Evolutionary conservation across 2,113 vertebrate genomes (phyloP).

Genomic region (Butorides virescens): DNA sequence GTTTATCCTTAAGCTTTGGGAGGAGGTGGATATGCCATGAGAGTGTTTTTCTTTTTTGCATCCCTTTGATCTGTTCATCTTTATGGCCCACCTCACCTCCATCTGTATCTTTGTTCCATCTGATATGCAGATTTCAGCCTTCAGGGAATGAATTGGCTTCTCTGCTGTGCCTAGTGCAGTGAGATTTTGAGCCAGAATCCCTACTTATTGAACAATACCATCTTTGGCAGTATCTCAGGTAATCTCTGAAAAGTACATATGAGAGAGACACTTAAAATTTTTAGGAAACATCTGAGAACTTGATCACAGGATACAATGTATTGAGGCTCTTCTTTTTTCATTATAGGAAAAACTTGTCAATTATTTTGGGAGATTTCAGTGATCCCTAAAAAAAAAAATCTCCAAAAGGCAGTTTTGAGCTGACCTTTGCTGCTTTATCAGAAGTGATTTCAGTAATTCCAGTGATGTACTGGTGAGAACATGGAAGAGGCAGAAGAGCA

Average conservation of each 20-base stretch:
- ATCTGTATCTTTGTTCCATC: not conserved
- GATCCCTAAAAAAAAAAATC: not conserved
- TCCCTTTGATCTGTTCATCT: slow-evolving; percentile 1
- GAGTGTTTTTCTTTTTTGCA: not conserved
- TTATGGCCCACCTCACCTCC: not conserved
- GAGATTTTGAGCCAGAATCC: not conserved
- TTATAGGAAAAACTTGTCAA: not conserved
- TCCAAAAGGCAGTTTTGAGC: not conserved
- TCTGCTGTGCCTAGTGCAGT: not conserved
- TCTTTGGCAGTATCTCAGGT: not conserved
- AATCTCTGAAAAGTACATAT: not conserved
- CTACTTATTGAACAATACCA: not conserved
- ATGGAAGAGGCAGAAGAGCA: not conserved
- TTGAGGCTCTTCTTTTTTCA: not conserved
- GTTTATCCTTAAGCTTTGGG: not conserved
- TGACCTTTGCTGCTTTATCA: not conserved
- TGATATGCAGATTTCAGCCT: slow-evolving; percentile 4
- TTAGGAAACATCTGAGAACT: not conserved
- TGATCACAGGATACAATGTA: not conserved
- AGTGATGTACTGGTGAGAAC: not conserved
- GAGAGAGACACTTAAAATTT: not conserved
- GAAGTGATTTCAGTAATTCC: not conserved
- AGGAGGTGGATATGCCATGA: not conserved
- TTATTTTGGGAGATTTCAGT: not conserved
- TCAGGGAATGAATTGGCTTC: not conserved